These are phyloP conservation scores for Drosophila seclusa DNA, from an alignment of 2,888 invertebrate species.

Conservation along the genomic window DNA sequence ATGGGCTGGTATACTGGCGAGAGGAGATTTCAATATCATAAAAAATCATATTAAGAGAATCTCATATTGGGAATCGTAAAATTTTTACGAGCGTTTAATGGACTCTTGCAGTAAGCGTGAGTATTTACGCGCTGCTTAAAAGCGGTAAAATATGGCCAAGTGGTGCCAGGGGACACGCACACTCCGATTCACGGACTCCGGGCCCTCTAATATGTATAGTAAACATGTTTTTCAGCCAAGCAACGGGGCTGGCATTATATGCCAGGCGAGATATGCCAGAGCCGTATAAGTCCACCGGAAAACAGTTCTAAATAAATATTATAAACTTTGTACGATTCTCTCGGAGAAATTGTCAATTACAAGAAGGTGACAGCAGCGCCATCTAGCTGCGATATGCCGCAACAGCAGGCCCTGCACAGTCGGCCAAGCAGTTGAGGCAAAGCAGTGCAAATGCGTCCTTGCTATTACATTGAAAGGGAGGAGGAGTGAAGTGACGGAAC, in stretches of 20 bases:
- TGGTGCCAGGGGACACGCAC: conserved; percentile 59
- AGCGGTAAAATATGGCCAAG: conserved; percentile 77
- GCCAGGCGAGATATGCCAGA: conserved; percentile 2
- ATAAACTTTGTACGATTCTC: conserved; percentile 13
- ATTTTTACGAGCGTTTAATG: conserved; percentile 85
- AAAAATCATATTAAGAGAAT: conserved; percentile 84
- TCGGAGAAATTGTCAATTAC: conserved; percentile 1
- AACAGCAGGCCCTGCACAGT: conserved; percentile 12
- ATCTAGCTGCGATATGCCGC: conserved; percentile 39
- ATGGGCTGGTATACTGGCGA: conserved; percentile 55
- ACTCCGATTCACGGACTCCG: conserved; percentile 15
- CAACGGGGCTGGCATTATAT: neutral
- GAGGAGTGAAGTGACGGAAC: conserved; percentile 10
- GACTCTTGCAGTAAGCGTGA: conserved; percentile 82
- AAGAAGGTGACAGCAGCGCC: conserved; percentile 43
- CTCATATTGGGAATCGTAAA: conserved; percentile 84
- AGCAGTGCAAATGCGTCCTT: conserved; percentile 72
- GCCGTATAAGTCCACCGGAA: conserved; percentile 32
- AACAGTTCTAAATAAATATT: conserved; percentile 31
- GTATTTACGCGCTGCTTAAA: conserved; percentile 81
- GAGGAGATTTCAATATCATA: conserved; percentile 84
- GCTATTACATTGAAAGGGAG: conserved; percentile 27
- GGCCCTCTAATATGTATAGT: conserved; percentile 6
- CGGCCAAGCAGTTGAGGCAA: conserved; percentile 44
- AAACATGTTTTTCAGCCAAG: conserved; percentile 32